phyloP scores from a whole-genome alignment of 2,888 invertebrate genomes.

The Eupithecia abbreviata region DNA sequence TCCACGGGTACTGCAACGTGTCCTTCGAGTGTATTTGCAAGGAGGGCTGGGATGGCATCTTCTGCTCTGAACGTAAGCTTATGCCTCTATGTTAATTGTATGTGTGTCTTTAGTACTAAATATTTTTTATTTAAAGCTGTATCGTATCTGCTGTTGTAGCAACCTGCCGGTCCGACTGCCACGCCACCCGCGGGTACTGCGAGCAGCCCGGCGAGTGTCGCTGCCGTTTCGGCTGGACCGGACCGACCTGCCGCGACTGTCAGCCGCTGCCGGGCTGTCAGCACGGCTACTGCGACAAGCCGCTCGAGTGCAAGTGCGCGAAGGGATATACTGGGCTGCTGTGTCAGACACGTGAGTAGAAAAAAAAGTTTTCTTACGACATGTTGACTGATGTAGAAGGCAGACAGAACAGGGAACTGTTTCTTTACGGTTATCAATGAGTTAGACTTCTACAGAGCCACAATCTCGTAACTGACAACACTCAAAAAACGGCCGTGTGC shows the following conservation, averaged over 20 bases:
- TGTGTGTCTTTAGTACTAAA: too few relatives aligned
- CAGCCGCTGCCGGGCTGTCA: slow-evolving; percentile 95
- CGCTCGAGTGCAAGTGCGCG: slow-evolving; percentile 94
- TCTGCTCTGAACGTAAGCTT: slow-evolving; percentile 92
- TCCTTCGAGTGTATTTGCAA: slow-evolving; percentile 94
- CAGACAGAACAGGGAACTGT: too few relatives aligned
- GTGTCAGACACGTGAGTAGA: slow-evolving; percentile 92
- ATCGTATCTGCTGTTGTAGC: slow-evolving; percentile 68
- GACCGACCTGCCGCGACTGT: slow-evolving; percentile 93
- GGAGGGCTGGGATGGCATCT: slow-evolving; percentile 94
- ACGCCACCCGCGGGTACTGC: slow-evolving; percentile 93
- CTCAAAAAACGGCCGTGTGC: too few relatives aligned
- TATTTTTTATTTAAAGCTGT: too few relatives aligned
- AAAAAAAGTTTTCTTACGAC: neutral
- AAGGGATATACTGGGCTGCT: slow-evolving; percentile 96
- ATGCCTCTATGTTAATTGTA: too few relatives aligned
- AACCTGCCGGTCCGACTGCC: slow-evolving; percentile 93
- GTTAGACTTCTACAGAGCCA: too few relatives aligned
- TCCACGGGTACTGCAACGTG: slow-evolving; percentile 92
- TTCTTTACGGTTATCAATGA: too few relatives aligned
- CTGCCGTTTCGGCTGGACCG: slow-evolving; percentile 96
- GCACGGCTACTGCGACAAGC: slow-evolving; percentile 94
- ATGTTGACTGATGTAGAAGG: neutral
- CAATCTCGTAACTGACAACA: too few relatives aligned
- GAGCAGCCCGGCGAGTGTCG: slow-evolving; percentile 94